Conservation (phyloP, 2,888 invertebrate species). For the Mongoloraphidia duomilia region DNA sequence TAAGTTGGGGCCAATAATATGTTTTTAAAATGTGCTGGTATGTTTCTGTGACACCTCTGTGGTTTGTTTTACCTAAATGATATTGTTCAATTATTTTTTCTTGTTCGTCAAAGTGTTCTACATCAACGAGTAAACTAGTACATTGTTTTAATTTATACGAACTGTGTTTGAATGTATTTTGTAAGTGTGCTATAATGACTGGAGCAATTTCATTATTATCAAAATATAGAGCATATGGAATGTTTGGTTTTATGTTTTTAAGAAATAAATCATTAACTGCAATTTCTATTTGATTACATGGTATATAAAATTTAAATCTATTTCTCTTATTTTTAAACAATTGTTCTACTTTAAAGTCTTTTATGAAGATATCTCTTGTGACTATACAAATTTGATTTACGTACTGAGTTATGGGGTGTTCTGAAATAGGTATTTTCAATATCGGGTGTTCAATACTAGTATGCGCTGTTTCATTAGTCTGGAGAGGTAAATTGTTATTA, state of each 20-base stretch:
- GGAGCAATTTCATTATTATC: too few relatives aligned
- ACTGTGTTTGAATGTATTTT: too few relatives aligned
- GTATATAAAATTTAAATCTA: too few relatives aligned
- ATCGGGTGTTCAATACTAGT: background rate
- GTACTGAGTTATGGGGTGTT: background rate
- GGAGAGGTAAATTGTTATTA: too few relatives aligned
- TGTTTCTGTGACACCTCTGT: constrained; percentile 13
- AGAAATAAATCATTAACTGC: too few relatives aligned
- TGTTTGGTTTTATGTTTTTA: too few relatives aligned
- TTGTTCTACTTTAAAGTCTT: too few relatives aligned
- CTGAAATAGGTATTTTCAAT: background rate
- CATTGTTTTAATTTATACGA: background rate
- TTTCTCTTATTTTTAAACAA: too few relatives aligned
- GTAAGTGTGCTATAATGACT: too few relatives aligned
- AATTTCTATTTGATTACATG: too few relatives aligned
- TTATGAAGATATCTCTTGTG: background rate
- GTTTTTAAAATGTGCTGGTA: constrained; percentile 4
- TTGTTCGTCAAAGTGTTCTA: constrained; percentile 4
- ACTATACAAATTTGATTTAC: background rate
- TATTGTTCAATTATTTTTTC: constrained; percentile 7
- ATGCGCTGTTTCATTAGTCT: background rate
- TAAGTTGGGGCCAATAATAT: constrained; percentile 10
- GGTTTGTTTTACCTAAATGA: constrained; percentile 12
- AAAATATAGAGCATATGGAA: too few relatives aligned
- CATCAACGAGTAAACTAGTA: background rate